These are phyloP conservation scores for Drosophila tristis DNA, from an alignment of 1,140 invertebrate genomes.

Conservation along the genomic window DNA sequence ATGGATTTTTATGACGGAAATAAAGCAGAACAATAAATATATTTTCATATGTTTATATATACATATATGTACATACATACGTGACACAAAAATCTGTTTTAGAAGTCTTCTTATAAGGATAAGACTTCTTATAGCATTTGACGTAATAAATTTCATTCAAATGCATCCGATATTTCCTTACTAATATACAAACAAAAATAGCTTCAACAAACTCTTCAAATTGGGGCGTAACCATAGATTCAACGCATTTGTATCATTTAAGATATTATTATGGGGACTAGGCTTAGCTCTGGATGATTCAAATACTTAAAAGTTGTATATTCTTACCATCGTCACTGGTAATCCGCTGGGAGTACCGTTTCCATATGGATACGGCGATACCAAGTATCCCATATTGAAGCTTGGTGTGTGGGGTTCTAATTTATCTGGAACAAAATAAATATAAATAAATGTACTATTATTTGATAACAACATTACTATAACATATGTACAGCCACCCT, in stretches of 20 bases:
- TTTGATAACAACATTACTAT: not conserved
- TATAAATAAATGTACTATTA: not conserved
- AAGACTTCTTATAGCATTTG: constrained; percentile 16
- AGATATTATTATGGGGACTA: not conserved
- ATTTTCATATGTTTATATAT: too few relatives aligned
- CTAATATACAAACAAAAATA: not conserved
- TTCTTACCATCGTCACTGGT: constrained; percentile 94
- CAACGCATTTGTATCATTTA: not conserved
- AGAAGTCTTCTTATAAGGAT: constrained; percentile 13
- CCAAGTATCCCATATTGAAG: constrained; percentile 96
- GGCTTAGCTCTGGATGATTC: not conserved
- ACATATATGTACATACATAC: too few relatives aligned
- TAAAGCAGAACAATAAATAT: too few relatives aligned
- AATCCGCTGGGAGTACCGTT: constrained; percentile 92
- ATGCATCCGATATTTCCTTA: constrained; percentile 7
- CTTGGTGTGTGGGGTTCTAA: constrained; percentile 93
- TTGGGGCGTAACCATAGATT: constrained; percentile 6
- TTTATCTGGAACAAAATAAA: constrained; percentile 89
- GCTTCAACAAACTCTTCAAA: not conserved
- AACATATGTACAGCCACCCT: too few relatives aligned
- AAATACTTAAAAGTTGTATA: not conserved
- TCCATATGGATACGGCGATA: constrained; percentile 94
- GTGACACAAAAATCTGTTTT: not conserved
- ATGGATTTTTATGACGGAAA: too few relatives aligned
- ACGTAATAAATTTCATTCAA: not conserved